Percentiles rank a stretch among this genome's conserved stretches.
Evolutionary conservation across 2,888 invertebrate species (phyloP).

Genomic region (Elegia similella): DNA sequence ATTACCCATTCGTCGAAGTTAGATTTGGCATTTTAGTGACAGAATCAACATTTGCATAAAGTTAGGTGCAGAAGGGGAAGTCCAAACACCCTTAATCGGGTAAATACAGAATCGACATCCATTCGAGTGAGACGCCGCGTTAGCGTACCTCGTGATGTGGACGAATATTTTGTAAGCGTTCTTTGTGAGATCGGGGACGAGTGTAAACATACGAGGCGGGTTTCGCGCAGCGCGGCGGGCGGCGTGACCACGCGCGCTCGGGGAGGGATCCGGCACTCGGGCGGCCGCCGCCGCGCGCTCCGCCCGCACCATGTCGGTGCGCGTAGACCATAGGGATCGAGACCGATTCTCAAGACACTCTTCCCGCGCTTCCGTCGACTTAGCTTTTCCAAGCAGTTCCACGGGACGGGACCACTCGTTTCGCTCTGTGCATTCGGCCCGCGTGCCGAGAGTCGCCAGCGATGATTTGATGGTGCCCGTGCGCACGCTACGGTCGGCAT

Average conservation of each 20-base stretch:
- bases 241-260: slow-evolving; percentile 36
- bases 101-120: slow-evolving; percentile 58
- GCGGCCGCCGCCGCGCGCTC: slow-evolving; percentile 76
- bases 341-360: slow-evolving; percentile 76
- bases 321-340: slow-evolving; percentile 72
- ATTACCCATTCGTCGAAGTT: slow-evolving; percentile 19
- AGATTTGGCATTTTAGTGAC: slow-evolving; percentile 34
- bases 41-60: slow-evolving; percentile 50
- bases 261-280: slow-evolving; percentile 64
- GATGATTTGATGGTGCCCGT: slow-evolving; percentile 75
- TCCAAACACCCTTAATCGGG: slow-evolving; percentile 58
- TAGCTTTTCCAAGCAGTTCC: slow-evolving; percentile 66
- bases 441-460: slow-evolving; percentile 71
- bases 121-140: slow-evolving; percentile 52
- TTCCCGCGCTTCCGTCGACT: slow-evolving; percentile 76
- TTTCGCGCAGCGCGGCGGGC: slow-evolving; percentile 46
- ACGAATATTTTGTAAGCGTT: slow-evolving; percentile 67
- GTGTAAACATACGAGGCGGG: slow-evolving; percentile 60
- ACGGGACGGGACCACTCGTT: slow-evolving; percentile 67
- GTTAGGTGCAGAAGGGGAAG: slow-evolving; percentile 50
- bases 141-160: slow-evolving; percentile 55
- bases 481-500: slow-evolving; percentile 74
- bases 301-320: slow-evolving; percentile 78
- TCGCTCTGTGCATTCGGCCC: slow-evolving; percentile 73
- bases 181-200: slow-evolving; percentile 65